Evolutionary conservation across 2,113 vertebrate species (phyloP).

Genomic region (Myrmophylax atrothorax): DNA sequence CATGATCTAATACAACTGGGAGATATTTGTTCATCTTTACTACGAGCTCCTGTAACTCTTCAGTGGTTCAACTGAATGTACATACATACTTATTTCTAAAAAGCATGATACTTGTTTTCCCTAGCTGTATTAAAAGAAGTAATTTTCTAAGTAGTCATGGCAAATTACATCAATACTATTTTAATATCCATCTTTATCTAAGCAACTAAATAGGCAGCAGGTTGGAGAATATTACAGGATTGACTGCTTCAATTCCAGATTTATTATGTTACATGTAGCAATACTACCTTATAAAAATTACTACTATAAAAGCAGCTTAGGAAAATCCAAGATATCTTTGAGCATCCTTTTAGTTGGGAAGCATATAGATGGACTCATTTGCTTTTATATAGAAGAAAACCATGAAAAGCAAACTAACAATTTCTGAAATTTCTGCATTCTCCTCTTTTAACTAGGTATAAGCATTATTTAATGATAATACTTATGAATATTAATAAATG

Average conservation of each 20-base stretch:
- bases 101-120: background rate
- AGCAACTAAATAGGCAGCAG: conserved; percentile 11
- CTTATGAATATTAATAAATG: background rate
- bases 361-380: background rate
- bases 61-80: background rate
- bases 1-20: background rate
- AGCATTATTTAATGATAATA: background rate
- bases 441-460: background rate
- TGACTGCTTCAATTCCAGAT: background rate
- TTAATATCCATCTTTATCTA: conserved; percentile 12
- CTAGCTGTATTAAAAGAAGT: conserved; percentile 1
- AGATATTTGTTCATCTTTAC: background rate
- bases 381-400: background rate
- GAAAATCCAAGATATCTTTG: background rate
- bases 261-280: background rate
- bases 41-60: background rate
- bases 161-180: conserved; percentile 13
- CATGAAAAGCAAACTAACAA: background rate
- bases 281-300: background rate
- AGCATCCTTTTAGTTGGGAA: background rate
- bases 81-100: background rate
- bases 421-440: background rate
- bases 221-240: background rate
- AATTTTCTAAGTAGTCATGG: background rate
- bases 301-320: background rate